Evolutionary conservation across 2,888 invertebrate genomes (phyloP).

Genomic region (Pseudolycoriella hygida): DNA sequence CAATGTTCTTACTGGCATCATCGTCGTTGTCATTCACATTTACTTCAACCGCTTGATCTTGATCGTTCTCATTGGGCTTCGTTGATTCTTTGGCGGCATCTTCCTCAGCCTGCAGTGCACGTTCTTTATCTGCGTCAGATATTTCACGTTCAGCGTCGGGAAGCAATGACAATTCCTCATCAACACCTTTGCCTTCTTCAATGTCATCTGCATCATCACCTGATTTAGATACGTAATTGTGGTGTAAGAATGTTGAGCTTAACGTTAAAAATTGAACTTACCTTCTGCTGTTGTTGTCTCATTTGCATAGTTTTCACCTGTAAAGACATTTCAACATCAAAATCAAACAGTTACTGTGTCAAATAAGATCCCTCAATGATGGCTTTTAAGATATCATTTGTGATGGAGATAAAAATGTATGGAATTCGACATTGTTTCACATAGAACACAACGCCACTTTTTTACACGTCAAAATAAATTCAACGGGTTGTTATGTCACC

Average conservation of each 20-base stretch:
- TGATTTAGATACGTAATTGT: background rate
- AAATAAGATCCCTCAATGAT: no score
- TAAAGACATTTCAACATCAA: no score
- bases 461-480: no score
- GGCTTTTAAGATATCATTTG: no score
- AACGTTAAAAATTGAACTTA: background rate
- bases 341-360: no score
- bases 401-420: no score
- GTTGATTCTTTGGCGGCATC: slow-evolving; percentile 20
- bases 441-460: no score
- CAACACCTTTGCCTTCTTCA: slow-evolving; percentile 35
- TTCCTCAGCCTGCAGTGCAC: slow-evolving; percentile 30
- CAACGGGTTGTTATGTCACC: no score
- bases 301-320: background rate
- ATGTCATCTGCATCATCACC: slow-evolving; percentile 30
- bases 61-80: slow-evolving; percentile 1
- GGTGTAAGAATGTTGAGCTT: background rate
- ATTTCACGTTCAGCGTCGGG: slow-evolving; percentile 50
- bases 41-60: slow-evolving; percentile 5
- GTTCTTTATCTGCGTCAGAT: slow-evolving; percentile 47
- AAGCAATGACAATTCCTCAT: slow-evolving; percentile 47
- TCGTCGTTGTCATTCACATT: slow-evolving; percentile 12
- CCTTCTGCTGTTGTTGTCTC: background rate
- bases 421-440: no score
- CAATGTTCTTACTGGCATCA: slow-evolving; percentile 13